Evolutionary conservation across 2,888 invertebrate species (phyloP), one percentile per base, ranked within the genome.

Genomic region (Cephonodes hylas): DNA sequence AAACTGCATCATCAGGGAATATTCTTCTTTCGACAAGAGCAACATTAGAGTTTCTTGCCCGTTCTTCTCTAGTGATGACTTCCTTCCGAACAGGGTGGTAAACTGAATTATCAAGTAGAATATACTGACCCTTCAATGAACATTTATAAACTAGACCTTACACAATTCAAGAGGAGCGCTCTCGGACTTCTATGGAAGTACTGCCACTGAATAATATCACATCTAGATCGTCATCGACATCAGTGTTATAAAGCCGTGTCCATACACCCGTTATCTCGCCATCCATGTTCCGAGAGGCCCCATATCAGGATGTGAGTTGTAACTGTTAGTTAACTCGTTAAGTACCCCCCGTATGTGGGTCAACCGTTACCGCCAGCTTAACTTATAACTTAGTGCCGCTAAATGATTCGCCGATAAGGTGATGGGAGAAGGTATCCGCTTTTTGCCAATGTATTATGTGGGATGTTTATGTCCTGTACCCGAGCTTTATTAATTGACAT

Each of bases 221-320:
- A 72, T 80, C 80, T 63, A 77, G 69, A 18, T 4, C 20, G n/a
- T n/a, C n/a, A 53, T 4, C 57, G 76, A 76, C 31, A 67, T 79
- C 80, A 56, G 34, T 63, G 75, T 68, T 66, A 69, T 77, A 76
- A 82, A 71, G 75, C 79, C 62, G 70, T 73, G 77, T 77, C 68
- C 74, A 60, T 79, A 80, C 79, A 68, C 67, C 90, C 89, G 91
- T 89, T 91, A 89, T 79, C 83, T 83, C 76, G 73, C 78, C 85
- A 85, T 84, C 86, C 79, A 69, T 79, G 82, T 88, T 89, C 89
- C 80, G 76, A 85, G 88, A 87, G 84, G 63, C 68, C 64, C 87
- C 87, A 83, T 88, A 89, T 87, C 89, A 85, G 88, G 88, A 80
- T 76, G 76, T 68, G 63, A 70, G 88, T 79, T 71, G 78, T 84